phyloP scores from a whole-genome alignment of 2,888 invertebrate genomes.

The Neocrepidodera transversa region DNA sequence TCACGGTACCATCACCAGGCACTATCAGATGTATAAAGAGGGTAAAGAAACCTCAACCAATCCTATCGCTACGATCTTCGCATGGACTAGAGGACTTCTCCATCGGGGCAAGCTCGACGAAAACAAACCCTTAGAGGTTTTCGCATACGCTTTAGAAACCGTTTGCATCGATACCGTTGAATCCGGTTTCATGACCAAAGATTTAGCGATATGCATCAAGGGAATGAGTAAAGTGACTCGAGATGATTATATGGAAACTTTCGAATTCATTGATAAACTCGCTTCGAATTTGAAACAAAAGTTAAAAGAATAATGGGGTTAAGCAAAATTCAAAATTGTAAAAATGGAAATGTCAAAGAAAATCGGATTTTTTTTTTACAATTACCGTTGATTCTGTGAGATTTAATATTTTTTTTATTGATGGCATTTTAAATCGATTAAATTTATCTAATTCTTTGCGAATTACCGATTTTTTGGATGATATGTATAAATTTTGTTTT shows the following conservation, averaged over 20 bases:
- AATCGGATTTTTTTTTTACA: too few species aligned
- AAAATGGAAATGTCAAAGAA: not conserved
- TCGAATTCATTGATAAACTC: slow-evolving; percentile 94
- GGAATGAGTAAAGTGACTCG: slow-evolving; percentile 81
- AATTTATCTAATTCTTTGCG: too few species aligned
- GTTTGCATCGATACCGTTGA: slow-evolving; percentile 97
- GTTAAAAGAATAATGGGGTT: too few species aligned
- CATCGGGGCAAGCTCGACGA: slow-evolving; percentile 95
- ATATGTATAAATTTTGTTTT: too few species aligned
- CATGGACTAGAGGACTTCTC: slow-evolving; percentile 86
- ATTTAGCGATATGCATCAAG: slow-evolving; percentile 97
- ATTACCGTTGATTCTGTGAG: not conserved
- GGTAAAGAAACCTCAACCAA: slow-evolving; percentile 99
- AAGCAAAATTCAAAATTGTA: not conserved
- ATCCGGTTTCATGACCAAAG: slow-evolving; percentile 95
- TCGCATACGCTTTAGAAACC: slow-evolving; percentile 85
- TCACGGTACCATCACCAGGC: slow-evolving; percentile 78
- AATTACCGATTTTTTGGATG: too few species aligned
- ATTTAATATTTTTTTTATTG: not conserved
- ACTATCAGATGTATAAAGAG: slow-evolving; percentile 78
- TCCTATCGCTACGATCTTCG: slow-evolving; percentile 98
- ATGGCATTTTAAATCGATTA: not conserved
- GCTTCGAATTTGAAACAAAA: slow-evolving; percentile 83
- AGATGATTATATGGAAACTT: slow-evolving; percentile 93
- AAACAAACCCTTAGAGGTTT: slow-evolving; percentile 77